Conservation (phyloP, 2,888 invertebrate genomes). For the Hirtodrosophila trivittata region DNA sequence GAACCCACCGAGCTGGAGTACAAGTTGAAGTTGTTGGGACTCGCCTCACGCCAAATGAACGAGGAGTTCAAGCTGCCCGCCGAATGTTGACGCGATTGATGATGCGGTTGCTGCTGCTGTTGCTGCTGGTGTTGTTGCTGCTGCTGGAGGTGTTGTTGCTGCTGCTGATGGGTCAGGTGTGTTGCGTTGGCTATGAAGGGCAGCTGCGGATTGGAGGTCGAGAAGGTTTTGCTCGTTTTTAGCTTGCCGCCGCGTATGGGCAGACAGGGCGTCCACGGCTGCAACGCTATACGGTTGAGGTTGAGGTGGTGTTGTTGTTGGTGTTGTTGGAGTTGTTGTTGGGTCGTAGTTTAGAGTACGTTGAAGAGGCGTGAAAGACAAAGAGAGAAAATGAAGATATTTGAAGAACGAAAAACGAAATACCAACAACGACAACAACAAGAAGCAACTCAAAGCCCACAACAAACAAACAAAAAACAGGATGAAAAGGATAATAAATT, state of each 20-base stretch:
- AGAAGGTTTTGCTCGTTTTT: conserved; percentile 84
- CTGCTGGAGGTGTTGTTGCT: conserved; percentile 41
- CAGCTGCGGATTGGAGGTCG: conserved; percentile 84
- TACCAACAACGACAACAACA: conserved; percentile 70
- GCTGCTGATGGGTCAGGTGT: conserved; percentile 56
- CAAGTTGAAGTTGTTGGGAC: conserved; percentile 84
- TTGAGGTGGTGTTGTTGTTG: conserved; percentile 37
- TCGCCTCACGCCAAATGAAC: conserved; percentile 84
- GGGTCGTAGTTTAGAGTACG: conserved; percentile 49
- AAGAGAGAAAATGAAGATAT: conserved; percentile 80
- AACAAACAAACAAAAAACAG: conserved; percentile 34
- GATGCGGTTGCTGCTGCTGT: conserved; percentile 15
- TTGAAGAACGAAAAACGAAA: conserved; percentile 78
- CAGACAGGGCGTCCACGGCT: conserved; percentile 84
- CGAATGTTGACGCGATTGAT: conserved; percentile 74
- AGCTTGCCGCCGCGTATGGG: conserved; percentile 84
- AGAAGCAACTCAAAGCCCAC: conserved; percentile 47
- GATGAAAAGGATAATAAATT: conserved; percentile 24
- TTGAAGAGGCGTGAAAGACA: conserved; percentile 65
- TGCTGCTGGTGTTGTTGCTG: conserved; percentile 27
- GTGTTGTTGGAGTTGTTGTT: conserved; percentile 34
- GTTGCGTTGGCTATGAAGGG: conserved; percentile 81
- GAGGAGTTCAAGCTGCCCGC: conserved; percentile 83
- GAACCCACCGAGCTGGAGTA: conserved; percentile 84
- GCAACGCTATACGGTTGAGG: conserved; percentile 78